Percentiles rank a stretch among this genome's conserved stretches.
These are phyloP conservation scores for Catharus fuscescens DNA, from an alignment of 2,113 vertebrate genomes.

Conservation along the genomic window DNA sequence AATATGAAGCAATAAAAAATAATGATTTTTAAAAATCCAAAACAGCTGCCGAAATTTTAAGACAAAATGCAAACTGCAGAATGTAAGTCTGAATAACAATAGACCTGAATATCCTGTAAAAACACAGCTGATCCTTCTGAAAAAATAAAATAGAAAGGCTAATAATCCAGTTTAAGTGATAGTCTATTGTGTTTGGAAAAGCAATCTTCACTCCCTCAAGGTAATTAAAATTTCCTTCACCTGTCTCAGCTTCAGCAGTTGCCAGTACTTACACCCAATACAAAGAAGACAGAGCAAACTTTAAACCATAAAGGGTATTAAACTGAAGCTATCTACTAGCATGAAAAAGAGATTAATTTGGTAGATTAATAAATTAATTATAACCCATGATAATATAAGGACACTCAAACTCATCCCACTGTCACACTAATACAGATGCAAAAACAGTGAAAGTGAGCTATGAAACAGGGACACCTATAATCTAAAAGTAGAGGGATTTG, in stretches of 20 bases:
- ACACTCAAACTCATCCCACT: neutral
- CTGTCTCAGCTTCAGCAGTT: neutral
- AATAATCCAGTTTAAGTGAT: neutral
- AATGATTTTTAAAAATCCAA: neutral
- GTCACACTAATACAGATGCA: neutral
- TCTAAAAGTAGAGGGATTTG: neutral
- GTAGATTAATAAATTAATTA: slow-evolving; percentile 18
- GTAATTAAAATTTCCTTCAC: slow-evolving; percentile 49
- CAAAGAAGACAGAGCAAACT: neutral
- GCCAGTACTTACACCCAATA: neutral
- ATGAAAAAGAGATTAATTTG: neutral
- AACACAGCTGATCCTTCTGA: slow-evolving; percentile 25
- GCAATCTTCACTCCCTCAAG: slow-evolving; percentile 12
- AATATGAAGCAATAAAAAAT: neutral
- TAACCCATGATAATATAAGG: neutral
- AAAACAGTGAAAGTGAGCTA: neutral
- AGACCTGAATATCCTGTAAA: slow-evolving; percentile 5
- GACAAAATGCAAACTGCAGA: neutral
- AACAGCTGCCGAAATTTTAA: slow-evolving; percentile 42
- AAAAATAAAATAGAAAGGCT: neutral
- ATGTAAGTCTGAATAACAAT: neutral
- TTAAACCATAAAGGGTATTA: neutral
- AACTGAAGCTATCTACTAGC: neutral
- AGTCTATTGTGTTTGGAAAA: slow-evolving; percentile 4
- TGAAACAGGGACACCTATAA: neutral